Percentiles rank a stretch among this genome's conserved stretches.
phyloP scores from a whole-genome alignment of 2,797 vertebrate species.

The Scyliorhinus canicula region DNA sequence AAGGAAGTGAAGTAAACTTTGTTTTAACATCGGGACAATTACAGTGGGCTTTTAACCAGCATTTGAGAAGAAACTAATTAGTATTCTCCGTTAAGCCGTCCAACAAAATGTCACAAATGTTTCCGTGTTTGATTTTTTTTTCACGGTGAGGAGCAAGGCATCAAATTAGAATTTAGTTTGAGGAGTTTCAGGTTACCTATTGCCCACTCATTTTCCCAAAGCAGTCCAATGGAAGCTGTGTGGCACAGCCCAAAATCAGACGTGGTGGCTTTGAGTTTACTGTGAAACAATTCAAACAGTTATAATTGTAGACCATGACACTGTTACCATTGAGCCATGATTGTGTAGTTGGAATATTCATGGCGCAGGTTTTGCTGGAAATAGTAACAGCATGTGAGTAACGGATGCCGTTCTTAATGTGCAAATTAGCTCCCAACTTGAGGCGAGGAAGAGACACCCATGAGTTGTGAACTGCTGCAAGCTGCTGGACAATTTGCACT shows the following conservation, averaged over 20 bases:
- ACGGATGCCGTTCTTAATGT: background rate
- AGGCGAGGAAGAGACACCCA: background rate
- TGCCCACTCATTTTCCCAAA: background rate
- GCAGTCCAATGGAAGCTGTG: background rate
- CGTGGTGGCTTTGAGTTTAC: background rate
- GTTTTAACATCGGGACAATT: no score
- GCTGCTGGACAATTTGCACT: background rate
- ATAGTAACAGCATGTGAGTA: background rate
- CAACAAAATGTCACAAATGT: background rate
- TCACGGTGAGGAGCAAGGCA: background rate
- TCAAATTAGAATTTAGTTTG: background rate
- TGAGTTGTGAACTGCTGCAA: background rate
- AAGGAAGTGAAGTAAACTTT: background rate
- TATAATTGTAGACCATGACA: no score
- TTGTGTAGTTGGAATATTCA: background rate
- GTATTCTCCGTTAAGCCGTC: background rate
- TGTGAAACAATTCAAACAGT: background rate
- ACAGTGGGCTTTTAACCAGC: no score
- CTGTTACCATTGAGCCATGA: background rate
- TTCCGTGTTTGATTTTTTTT: background rate
- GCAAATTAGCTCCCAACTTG: background rate
- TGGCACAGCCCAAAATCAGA: background rate
- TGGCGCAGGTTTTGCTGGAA: background rate
- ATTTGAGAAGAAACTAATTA: background rate
- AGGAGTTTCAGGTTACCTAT: background rate